phyloP scores from a whole-genome alignment of 2,797 vertebrate species.

The Etheostoma nigrum region DNA sequence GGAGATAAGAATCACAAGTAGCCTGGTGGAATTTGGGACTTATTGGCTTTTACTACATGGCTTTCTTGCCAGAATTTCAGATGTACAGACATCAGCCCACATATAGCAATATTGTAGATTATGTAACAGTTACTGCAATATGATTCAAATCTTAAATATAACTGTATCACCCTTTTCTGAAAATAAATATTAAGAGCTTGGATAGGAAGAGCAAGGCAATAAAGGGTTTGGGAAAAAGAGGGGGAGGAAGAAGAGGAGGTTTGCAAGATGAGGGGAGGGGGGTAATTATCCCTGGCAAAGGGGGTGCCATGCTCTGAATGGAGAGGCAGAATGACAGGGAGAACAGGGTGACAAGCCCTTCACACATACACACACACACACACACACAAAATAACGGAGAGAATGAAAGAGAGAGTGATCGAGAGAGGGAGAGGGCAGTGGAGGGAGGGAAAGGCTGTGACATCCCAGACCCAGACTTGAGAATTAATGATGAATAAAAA shows the following conservation, averaged over 20 bases:
- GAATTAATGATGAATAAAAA: conserved; percentile 78
- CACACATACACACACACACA: conserved; percentile 28
- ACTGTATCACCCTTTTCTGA: conserved; percentile 1
- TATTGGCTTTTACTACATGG: neutral
- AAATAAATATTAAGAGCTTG: conserved; percentile 9
- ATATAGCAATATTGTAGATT: neutral
- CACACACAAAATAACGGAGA: conserved; percentile 24
- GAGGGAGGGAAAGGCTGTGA: conserved; percentile 70
- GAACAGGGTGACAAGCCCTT: conserved; percentile 59
- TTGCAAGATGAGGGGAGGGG: neutral
- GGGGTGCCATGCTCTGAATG: conserved; percentile 57
- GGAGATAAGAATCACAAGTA: no score
- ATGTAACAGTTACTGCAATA: neutral
- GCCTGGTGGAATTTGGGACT: no score
- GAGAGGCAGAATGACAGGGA: conserved; percentile 60
- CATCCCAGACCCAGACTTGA: conserved; percentile 77
- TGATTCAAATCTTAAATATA: neutral
- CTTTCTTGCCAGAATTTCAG: neutral
- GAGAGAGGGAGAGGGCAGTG: conserved; percentile 59
- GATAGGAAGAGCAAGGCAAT: neutral
- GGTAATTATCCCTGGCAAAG: conserved; percentile 59
- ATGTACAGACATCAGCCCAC: no score
- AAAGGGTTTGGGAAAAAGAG: neutral
- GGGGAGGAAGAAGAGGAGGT: conserved; percentile 2
- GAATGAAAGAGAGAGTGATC: conserved; percentile 24